Percentiles rank a stretch among this genome's conserved stretches.
These are phyloP conservation scores for Oegoconia quadripuncta DNA, from an alignment of 2,888 invertebrate species.

Conservation along the genomic window DNA sequence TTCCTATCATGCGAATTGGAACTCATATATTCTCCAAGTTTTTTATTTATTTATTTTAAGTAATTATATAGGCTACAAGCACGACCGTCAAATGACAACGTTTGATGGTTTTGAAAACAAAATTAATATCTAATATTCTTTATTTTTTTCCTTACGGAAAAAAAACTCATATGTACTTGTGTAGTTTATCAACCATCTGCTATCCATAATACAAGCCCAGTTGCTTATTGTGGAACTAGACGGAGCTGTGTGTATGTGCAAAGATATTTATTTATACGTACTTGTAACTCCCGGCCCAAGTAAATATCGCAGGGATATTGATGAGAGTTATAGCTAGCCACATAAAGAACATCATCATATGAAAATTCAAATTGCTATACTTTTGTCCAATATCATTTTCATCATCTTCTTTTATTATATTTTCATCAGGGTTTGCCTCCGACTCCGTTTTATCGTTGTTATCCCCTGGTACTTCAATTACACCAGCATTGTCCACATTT, in stretches of 20 bases:
- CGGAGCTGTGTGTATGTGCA: not conserved
- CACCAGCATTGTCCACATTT: constrained; percentile 10
- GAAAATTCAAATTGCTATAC: constrained; percentile 82
- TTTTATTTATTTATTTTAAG: too few species aligned
- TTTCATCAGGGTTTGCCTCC: constrained; percentile 14
- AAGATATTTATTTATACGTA: constrained; percentile 54
- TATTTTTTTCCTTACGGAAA: too few species aligned
- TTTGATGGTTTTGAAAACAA: too few species aligned
- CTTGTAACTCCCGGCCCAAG: constrained; percentile 91
- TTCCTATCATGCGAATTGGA: too few species aligned
- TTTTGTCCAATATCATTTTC: constrained; percentile 44
- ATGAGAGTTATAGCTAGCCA: constrained; percentile 82
- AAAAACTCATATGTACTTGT: too few species aligned
- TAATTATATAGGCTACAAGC: too few species aligned
- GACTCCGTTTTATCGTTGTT: constrained; percentile 14
- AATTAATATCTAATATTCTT: too few species aligned
- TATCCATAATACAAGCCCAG: not conserved
- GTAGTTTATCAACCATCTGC: not conserved
- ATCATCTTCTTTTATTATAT: constrained; percentile 24
- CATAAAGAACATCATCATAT: constrained; percentile 84
- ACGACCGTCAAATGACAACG: too few species aligned
- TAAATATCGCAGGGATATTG: constrained; percentile 85
- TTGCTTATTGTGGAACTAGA: too few species aligned
- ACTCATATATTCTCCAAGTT: too few species aligned
- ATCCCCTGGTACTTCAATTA: constrained; percentile 13